Evolutionary conservation across 2,888 invertebrate species (phyloP), one percentile per base, ranked within the genome.

Genomic region (Caenorhabditis wallacei): DNA sequence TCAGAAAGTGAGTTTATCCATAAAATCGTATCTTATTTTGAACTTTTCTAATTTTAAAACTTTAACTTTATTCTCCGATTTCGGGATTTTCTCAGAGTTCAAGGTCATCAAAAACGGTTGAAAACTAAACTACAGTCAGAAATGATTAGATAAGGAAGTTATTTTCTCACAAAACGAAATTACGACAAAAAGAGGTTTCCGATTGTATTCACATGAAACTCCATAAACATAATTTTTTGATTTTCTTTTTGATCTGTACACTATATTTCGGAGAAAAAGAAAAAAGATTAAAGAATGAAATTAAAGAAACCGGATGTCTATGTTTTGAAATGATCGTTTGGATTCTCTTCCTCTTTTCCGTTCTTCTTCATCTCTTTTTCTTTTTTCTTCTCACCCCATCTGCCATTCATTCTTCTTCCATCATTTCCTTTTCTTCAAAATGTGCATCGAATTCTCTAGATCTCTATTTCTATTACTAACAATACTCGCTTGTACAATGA

Each of bases 301-400:
- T 2, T 7, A 48, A 10, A 26, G 26, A n/a, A 43, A 72, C 54
- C 35, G 54, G 35, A 37, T 51, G 51, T 30, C 16, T 61, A 75
- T 75, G 68, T 76, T 76, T 76, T 76, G 68, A 68, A 76, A 68
- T 76, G 75, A 59, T 66, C 66, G 51, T 61, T 51, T 48, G 71
- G 48, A 48, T 51, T 61, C 46, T 35, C n/a, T 53, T 51, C 43
- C 43, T 35, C 20, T 22, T n/a, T 30, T 43, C 51, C 46, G 54
- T 51, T 59, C 57, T 69, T 66, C 68, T 54, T 68, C 22, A 24
- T 40, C 24, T 18, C 61, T 22, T 22, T 10, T 48, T 18, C 35
- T 30, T 35, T 20, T 16, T 30, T 35, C 13, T 35, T 30, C 48
- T 3, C 22, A 22, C n/a, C n/a, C 61, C 43, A 43, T 43, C 43